Evolutionary conservation across 2,888 invertebrate species (phyloP).

Genomic region (Dicycla oo): DNA sequence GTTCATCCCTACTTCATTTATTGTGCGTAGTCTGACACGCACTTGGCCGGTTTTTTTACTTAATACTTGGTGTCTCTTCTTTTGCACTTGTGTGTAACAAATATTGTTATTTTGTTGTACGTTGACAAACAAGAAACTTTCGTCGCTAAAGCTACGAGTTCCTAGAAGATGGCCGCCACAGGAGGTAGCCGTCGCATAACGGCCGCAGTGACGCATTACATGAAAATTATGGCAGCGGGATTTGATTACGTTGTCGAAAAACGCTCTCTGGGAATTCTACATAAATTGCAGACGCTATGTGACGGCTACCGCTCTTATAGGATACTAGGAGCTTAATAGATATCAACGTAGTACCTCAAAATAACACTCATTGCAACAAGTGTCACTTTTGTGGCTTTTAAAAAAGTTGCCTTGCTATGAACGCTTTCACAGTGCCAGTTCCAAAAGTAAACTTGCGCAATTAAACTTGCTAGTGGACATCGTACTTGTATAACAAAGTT

Average conservation of each 20-base stretch:
- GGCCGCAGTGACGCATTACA: neutral
- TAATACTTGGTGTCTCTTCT: neutral
- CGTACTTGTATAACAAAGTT: neutral
- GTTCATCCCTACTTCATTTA: too few species aligned
- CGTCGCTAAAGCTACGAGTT: neutral
- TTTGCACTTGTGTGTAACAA: neutral
- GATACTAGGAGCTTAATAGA: neutral
- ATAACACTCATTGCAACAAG: neutral
- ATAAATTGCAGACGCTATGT: neutral
- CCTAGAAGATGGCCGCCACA: too few species aligned
- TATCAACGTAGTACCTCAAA: too few species aligned
- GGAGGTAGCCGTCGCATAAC: too few species aligned
- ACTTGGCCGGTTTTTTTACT: too few species aligned
- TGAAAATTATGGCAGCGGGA: neutral
- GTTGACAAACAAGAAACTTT: neutral
- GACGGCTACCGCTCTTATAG: neutral
- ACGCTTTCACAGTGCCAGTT: neutral
- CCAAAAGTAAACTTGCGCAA: constrained; percentile 8
- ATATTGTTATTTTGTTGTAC: neutral
- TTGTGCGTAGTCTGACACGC: too few species aligned
- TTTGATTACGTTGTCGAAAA: neutral
- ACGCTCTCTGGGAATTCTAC: neutral
- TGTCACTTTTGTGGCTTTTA: neutral
- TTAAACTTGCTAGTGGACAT: constrained; percentile 10
- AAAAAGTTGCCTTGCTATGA: constrained; percentile 1